Evolutionary conservation across 2,888 invertebrate species (phyloP).

Genomic region (Margaritifera margaritifera): DNA sequence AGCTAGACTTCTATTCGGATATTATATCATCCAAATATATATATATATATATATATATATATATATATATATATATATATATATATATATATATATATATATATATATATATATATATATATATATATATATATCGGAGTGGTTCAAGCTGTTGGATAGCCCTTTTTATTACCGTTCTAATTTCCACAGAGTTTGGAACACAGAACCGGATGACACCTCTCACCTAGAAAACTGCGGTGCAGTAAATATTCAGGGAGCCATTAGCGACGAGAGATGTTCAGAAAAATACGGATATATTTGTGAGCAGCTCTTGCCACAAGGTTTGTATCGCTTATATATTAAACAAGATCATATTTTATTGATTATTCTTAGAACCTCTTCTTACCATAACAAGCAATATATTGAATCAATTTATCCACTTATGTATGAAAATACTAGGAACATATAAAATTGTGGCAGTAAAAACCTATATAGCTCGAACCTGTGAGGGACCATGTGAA

Average conservation of each 20-base stretch:
- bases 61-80: constrained; percentile 3
- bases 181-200: constrained; percentile 43
- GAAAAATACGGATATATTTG: constrained; percentile 49
- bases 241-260: constrained; percentile 39
- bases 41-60: too few species aligned
- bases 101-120: constrained; percentile 8
- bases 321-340: neutral
- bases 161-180: neutral
- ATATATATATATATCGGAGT: neutral
- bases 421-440: too few species aligned
- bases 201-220: constrained; percentile 48
- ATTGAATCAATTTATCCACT: too few species aligned
- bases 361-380: too few species aligned
- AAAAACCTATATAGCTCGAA: too few species aligned
- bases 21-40: too few species aligned
- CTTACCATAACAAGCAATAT: too few species aligned
- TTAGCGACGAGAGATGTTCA: constrained; percentile 50
- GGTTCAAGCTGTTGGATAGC: too few species aligned
- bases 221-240: constrained; percentile 54
- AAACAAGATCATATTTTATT: too few species aligned
- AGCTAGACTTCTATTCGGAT: too few species aligned
- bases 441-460: too few species aligned
- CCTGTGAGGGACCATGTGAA: too few species aligned
- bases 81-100: constrained; percentile 10
- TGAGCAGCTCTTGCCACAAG: constrained; percentile 25